These are phyloP conservation scores for Bradypodion ventrale DNA, from an alignment of 2,797 vertebrate genomes.

Conservation along the genomic window DNA sequence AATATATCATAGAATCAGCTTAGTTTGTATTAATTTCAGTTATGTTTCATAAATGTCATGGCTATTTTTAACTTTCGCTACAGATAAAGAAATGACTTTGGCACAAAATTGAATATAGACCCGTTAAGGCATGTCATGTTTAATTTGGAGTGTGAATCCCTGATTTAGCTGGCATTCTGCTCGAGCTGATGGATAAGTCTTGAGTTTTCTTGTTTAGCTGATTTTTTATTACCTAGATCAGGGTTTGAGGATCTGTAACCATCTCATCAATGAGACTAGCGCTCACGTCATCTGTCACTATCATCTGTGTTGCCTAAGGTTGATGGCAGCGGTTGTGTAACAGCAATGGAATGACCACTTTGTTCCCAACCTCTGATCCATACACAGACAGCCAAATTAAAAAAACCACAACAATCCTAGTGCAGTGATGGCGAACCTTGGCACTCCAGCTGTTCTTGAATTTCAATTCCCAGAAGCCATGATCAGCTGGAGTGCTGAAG, in stretches of 20 bases:
- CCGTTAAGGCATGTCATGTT: slow-evolving; percentile 25
- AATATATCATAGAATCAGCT: not conserved
- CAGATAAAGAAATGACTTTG: slow-evolving; percentile 4
- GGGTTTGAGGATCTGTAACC: not conserved
- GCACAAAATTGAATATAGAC: slow-evolving; percentile 7
- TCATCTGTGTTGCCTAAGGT: not conserved
- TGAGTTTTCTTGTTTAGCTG: slow-evolving; percentile 37
- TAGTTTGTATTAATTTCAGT: not conserved
- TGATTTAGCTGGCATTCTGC: slow-evolving; percentile 26
- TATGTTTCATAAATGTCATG: not conserved
- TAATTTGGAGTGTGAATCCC: slow-evolving; percentile 11
- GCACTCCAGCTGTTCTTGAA: no score
- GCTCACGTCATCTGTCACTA: not conserved
- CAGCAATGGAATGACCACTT: not conserved
- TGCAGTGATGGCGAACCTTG: no score
- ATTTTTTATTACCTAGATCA: not conserved
- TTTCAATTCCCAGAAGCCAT: no score
- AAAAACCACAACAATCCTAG: not conserved
- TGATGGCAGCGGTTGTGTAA: not conserved
- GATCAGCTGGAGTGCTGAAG: no score
- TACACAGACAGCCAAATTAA: not conserved
- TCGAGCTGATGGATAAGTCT: slow-evolving; percentile 37
- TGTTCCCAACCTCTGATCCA: not conserved
- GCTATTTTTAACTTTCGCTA: slow-evolving; percentile 18
- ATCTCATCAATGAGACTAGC: not conserved